Conservation (phyloP, 2,888 invertebrate species). For the Lasiommata megera region DNA sequence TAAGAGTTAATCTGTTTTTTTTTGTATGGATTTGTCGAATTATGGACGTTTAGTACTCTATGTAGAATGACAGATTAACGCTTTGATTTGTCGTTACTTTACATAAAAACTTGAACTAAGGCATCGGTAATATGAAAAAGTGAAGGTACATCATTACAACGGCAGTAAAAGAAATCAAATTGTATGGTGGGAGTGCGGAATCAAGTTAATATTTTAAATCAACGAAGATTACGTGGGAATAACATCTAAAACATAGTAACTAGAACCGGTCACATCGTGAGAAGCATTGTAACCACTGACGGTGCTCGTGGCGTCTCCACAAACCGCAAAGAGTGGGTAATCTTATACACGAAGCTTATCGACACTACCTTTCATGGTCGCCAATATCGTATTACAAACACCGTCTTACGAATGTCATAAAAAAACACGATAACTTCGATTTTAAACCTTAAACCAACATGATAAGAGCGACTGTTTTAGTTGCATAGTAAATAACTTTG, state of each 20-base stretch:
- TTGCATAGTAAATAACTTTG: conserved; percentile 37
- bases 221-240: conserved; percentile 10
- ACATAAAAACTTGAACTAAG: no score
- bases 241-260: conserved; percentile 42
- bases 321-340: conserved; percentile 77
- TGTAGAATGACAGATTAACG: no score
- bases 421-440: conserved; percentile 37
- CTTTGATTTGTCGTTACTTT: no score
- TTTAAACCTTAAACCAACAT: conserved; percentile 34
- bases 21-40: no score
- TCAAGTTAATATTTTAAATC: not conserved
- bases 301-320: conserved; percentile 71
- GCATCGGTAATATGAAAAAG: no score
- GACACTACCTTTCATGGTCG: conserved; percentile 76
- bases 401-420: conserved; percentile 32
- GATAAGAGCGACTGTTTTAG: conserved; percentile 23
- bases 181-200: not conserved
- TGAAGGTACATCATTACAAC: not conserved
- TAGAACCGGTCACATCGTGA: conserved; percentile 63
- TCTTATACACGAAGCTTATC: conserved; percentile 79
- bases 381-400: conserved; percentile 70
- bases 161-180: not conserved
- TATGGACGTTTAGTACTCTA: no score
- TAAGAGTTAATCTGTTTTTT: no score
- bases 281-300: conserved; percentile 65